Evolutionary conservation across 1,140 invertebrate species (phyloP).

Genomic region (Drosophila lini): DNA sequence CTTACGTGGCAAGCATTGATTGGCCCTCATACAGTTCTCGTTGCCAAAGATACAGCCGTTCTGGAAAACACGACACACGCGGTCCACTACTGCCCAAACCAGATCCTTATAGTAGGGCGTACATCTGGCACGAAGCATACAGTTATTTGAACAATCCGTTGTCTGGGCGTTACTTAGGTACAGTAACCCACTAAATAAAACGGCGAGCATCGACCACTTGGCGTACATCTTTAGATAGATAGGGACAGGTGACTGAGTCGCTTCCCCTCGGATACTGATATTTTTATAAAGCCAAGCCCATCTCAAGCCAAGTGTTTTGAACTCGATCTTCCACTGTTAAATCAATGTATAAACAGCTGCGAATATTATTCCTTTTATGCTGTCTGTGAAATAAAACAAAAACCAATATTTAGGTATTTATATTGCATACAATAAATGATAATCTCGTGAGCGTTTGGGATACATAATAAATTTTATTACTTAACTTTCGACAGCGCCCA

Average conservation of each 20-base stretch:
- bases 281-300: constrained; percentile 11
- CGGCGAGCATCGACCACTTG: constrained; percentile 10
- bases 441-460: background rate
- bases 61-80: constrained; percentile 48
- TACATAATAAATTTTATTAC: constrained; percentile 12
- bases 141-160: constrained; percentile 30
- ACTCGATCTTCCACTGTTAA: background rate
- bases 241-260: constrained; percentile 16
- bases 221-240: background rate
- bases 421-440: background rate
- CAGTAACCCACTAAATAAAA: constrained; percentile 10
- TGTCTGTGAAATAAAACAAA: constrained; percentile 5
- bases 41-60: constrained; percentile 53
- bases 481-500: constrained; percentile 14
- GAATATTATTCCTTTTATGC: background rate
- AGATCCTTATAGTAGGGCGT: constrained; percentile 36
- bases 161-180: constrained; percentile 18
- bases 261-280: background rate
- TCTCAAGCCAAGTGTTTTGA: constrained; percentile 10
- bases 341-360: constrained; percentile 36
- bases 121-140: constrained; percentile 25
- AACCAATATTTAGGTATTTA: background rate
- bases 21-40: constrained; percentile 46
- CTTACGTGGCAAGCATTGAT: constrained; percentile 50
- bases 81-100: constrained; percentile 42